Percentiles rank a stretch among this genome's conserved stretches.
Conservation (phyloP, 2,888 invertebrate genomes). For the Nomada hirtipes region DNA sequence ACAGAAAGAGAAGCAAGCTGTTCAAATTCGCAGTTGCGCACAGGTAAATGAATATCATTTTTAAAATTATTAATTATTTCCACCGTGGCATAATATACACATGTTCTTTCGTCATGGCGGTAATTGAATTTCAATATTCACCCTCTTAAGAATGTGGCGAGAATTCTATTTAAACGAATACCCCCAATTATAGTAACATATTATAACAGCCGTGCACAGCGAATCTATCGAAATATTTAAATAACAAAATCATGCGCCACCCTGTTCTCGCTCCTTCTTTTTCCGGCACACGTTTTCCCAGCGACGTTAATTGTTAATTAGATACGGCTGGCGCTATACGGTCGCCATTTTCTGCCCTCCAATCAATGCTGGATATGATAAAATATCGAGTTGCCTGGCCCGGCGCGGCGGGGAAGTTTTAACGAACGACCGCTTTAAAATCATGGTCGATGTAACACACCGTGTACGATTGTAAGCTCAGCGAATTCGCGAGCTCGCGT, state of each 20-base stretch:
- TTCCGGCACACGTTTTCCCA: background rate
- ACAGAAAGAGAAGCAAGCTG: background rate
- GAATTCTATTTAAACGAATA: too few relatives aligned
- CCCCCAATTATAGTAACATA: too few relatives aligned
- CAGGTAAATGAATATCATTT: too few relatives aligned
- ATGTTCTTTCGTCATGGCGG: background rate
- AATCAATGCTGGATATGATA: slow-evolving; percentile 31
- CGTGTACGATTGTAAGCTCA: background rate
- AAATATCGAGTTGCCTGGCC: slow-evolving; percentile 11
- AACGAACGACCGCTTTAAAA: slow-evolving; percentile 43
- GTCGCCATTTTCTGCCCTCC: background rate
- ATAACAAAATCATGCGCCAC: background rate
- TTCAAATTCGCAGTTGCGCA: background rate
- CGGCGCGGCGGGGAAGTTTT: slow-evolving; percentile 31
- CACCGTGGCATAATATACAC: background rate
- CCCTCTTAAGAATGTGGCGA: too few relatives aligned
- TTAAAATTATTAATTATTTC: too few relatives aligned
- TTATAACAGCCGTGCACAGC: too few relatives aligned
- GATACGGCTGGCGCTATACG: background rate
- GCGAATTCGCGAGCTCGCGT: slow-evolving; percentile 24
- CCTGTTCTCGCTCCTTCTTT: background rate
- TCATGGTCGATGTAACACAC: slow-evolving; percentile 16
- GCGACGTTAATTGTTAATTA: slow-evolving; percentile 47
- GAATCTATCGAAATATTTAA: background rate
- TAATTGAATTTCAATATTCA: too few relatives aligned